Base-by-base conservation (phyloP, 1,140 invertebrate species). In the Colletes gigas region DNA sequence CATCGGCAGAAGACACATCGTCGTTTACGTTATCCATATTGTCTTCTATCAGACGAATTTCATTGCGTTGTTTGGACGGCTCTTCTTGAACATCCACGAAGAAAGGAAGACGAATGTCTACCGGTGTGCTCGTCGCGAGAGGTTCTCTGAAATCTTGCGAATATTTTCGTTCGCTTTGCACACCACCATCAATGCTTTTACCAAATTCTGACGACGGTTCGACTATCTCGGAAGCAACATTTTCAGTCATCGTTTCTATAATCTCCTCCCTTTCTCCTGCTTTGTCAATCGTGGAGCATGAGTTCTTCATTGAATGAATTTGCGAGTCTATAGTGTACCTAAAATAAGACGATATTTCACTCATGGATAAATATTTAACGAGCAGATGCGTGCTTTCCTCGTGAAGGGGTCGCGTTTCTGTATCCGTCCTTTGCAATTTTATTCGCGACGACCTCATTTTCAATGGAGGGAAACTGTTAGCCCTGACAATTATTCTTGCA, bases 391-490 rank as follows among this genome's bases (percentile, higher is more conserved):
- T 15, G 19, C 50, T 72, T 8, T 39, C 14, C 14, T 57, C 52
- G 10, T 19, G 60, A 73, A 79, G 77, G 10, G 69, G 52, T 57
- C 39, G 8, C 5, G 12, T 73, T 10, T 79, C 60, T 9, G 68
- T 79, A 4, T 73, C 60, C 3, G 4, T 30, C 17, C 52, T 73
- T 0, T 47, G 41, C 10, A 57, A 73, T 54, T 1, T 47, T 1
- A 50, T 8, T 12, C 50, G 19, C 8, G 0, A 44, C 4, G 15
- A 12, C 2, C 14, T 73, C 14, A 0, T 30, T 50, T n/a, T 73
- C 6, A 79, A 47, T 5, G 50, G 60, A 10, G 77, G 77, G 4
- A 65, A 79, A 17, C 50, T 79, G 15, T 66, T 3, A 8, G 50
- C 5, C 30, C 60, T 73, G 1, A 17, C 12, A 39, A 73, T 41